phyloP scores from a whole-genome alignment of 2,113 vertebrate species.

The Ciconia boyciana region DNA sequence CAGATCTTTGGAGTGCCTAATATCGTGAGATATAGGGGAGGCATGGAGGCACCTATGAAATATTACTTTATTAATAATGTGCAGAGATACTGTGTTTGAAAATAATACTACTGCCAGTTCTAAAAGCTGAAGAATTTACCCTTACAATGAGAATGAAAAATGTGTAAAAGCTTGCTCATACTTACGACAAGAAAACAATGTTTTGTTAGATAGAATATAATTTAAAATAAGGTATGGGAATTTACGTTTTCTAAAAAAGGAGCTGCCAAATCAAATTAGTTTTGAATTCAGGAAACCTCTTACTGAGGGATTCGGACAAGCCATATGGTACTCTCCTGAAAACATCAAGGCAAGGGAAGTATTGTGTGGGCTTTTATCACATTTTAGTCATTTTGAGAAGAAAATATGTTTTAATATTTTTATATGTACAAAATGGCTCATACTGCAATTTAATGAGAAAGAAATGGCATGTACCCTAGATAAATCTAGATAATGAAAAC shows the following conservation, averaged over 20 bases:
- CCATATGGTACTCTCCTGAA: slow-evolving; percentile 13
- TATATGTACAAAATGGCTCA: background rate
- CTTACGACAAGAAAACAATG: background rate
- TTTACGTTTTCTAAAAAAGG: background rate
- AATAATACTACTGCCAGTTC: background rate
- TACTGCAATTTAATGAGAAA: slow-evolving; percentile 4
- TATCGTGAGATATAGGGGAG: background rate
- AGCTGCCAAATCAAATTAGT: slow-evolving; percentile 20
- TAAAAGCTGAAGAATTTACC: background rate
- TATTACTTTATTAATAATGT: background rate
- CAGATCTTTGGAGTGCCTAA: background rate
- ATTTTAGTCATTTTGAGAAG: slow-evolving; percentile 54
- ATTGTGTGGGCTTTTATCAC: slow-evolving; percentile 36
- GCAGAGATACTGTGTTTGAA: background rate
- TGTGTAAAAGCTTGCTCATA: background rate
- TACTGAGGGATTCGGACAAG: background rate
- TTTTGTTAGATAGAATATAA: background rate
- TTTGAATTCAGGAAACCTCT: slow-evolving; percentile 1
- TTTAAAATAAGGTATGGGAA: background rate
- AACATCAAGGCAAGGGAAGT: slow-evolving; percentile 13
- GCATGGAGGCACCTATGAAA: background rate
- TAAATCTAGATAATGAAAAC: slow-evolving; percentile 22
- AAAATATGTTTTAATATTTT: slow-evolving; percentile 53
- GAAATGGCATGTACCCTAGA: background rate
- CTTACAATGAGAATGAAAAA: background rate